phyloP scores from a whole-genome alignment of 30 jellyfish, hydroid and myxozoan genomes.

The Turritopsis rubra region DNA sequence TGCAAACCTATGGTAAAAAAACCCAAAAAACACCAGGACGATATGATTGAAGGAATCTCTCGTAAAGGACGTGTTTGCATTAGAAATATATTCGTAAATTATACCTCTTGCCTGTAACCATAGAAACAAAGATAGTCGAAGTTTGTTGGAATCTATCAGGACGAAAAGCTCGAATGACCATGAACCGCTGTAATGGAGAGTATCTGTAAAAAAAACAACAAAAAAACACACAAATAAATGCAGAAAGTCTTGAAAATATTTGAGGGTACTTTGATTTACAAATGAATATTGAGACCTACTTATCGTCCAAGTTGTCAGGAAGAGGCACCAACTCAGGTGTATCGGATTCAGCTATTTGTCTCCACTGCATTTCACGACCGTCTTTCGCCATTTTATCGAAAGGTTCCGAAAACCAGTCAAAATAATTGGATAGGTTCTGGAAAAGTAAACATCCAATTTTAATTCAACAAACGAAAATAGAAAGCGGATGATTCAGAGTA shows the following conservation, averaged over 20 bases:
- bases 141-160: slow-evolving; percentile 73
- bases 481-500: no score
- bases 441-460: not conserved
- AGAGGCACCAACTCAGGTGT: slow-evolving; percentile 71
- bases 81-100: not conserved
- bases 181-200: slow-evolving; percentile 62
- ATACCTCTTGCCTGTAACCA: slow-evolving; percentile 66
- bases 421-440: slow-evolving; percentile 68
- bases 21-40: no score
- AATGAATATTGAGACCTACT: slow-evolving; percentile 23
- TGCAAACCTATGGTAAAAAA: not conserved
- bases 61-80: no score
- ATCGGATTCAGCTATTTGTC: slow-evolving; percentile 84
- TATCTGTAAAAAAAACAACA: slow-evolving; percentile 35
- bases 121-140: slow-evolving; percentile 41
- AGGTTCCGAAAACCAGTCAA: slow-evolving; percentile 69
- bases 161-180: slow-evolving; percentile 68
- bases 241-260: no score
- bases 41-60: no score
- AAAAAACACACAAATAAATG: no score
- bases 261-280: no score
- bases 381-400: slow-evolving; percentile 86
- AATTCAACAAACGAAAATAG: not conserved
- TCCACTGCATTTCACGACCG: slow-evolving; percentile 93
- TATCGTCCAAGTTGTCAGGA: slow-evolving; percentile 77